Evolutionary conservation across 1,140 invertebrate genomes (phyloP).

Genomic region (Drosophila funebris): DNA sequence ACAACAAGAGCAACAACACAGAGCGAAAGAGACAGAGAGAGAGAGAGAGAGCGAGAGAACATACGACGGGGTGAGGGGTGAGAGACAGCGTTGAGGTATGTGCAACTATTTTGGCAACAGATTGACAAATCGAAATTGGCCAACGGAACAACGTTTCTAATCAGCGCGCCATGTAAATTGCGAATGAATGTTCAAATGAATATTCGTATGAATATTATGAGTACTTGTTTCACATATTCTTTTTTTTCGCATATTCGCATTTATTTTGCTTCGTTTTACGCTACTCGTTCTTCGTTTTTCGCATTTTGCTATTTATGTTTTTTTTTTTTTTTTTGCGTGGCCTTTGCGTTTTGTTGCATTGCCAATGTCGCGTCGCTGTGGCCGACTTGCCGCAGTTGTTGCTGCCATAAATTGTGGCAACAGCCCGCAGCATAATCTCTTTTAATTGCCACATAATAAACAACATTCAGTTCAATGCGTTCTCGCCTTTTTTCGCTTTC

Average conservation of each 20-base stretch:
- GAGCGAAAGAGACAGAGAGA: not conserved
- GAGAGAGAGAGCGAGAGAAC: slow-evolving; percentile 12
- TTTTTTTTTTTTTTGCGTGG: slow-evolving; percentile 12
- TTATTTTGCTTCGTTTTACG: slow-evolving; percentile 1
- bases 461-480: slow-evolving; percentile 6
- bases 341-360: slow-evolving; percentile 26
- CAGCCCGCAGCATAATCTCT: not conserved
- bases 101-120: slow-evolving; percentile 47
- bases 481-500: slow-evolving; percentile 3
- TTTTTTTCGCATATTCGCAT: slow-evolving; percentile 25
- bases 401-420: slow-evolving; percentile 64
- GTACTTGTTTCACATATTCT: not conserved
- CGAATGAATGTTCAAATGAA: slow-evolving; percentile 26
- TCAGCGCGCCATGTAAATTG: slow-evolving; percentile 43
- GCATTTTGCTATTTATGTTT: slow-evolving; percentile 41
- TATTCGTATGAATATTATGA: slow-evolving; percentile 2
- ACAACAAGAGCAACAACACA: not conserved
- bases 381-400: slow-evolving; percentile 35
- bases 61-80: not conserved
- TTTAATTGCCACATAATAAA: slow-evolving; percentile 13
- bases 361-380: slow-evolving; percentile 28
- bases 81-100: slow-evolving; percentile 7
- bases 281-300: not conserved
- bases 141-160: slow-evolving; percentile 41
- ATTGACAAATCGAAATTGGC: slow-evolving; percentile 41